Conservation (phyloP, 2,797 vertebrate species). For the Benthosema pterotum region DNA sequence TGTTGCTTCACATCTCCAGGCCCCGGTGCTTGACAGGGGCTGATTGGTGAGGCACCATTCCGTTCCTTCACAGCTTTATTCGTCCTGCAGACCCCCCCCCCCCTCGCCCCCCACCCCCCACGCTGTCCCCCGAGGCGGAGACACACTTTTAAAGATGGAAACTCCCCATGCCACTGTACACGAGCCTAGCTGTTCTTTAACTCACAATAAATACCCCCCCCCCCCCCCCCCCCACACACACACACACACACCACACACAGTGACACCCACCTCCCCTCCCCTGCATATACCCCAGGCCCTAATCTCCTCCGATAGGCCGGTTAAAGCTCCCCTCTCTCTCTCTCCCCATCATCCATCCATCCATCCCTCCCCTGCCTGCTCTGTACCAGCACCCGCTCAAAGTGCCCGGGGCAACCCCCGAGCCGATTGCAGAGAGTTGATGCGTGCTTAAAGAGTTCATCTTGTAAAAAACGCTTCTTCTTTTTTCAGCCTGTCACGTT, state of each 20-base stretch:
- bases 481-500: slow-evolving; percentile 68
- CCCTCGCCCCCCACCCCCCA: no score
- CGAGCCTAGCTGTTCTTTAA: slow-evolving; percentile 63
- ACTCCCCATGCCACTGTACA: slow-evolving; percentile 37
- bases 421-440: slow-evolving; percentile 39
- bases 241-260: no score
- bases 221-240: slow-evolving; percentile 19
- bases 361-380: no score
- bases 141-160: slow-evolving; percentile 48
- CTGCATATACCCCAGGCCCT: slow-evolving; percentile 14
- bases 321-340: slow-evolving; percentile 45
- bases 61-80: slow-evolving; percentile 50
- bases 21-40: slow-evolving; percentile 48
- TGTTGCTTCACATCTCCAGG: slow-evolving; percentile 65
- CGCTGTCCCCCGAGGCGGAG: slow-evolving; percentile 54
- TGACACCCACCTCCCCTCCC: no score
- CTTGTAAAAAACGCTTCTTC: slow-evolving; percentile 56
- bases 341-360: slow-evolving; percentile 7
- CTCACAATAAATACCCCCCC: slow-evolving; percentile 61
- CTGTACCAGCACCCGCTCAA: slow-evolving; percentile 60
- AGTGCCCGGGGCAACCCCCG: slow-evolving; percentile 44
- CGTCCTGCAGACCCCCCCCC: slow-evolving; percentile 44
- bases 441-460: slow-evolving; percentile 61
- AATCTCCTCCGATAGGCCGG: no score
- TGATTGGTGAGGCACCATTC: slow-evolving; percentile 58